Base-by-base conservation (phyloP, 2,888 invertebrate species). In the Melanotus villosus region DNA sequence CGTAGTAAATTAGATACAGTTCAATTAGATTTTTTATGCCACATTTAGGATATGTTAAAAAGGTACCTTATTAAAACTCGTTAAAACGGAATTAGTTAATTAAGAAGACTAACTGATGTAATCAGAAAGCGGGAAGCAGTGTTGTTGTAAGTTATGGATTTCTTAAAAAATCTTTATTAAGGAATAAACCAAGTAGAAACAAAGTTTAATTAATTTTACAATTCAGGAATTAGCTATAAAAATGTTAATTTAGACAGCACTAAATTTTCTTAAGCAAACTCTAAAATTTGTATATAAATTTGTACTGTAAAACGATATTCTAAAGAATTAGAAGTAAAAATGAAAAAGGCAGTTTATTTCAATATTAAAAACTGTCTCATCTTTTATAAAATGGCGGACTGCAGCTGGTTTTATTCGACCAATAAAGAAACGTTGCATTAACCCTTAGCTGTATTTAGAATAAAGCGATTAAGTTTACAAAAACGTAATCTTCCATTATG, bases 401-500 rank as follows among this genome's bases (percentile, higher is more conserved):
- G 57, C 69, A 69, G 65, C 69, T 69, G 69, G 30, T 34, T 50
- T 38, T 26, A 9, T 47, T 32, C 52, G 36, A 38, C 63, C 63
- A 68, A 64, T 68, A 26, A 50, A 68, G 52, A 64, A n/a, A n/a
- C n/a, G 36, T 10, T 21, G 16, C 45, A 64, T 64, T 59, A 59
- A 69, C 65, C 69, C 65, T 66, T 66, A 41, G 60, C 32, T 62
- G 43, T 50, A 64, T 69, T 69, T 69, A 69, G 67, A 70, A 70
- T 70, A 70, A 70, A 67, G 63, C 58, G 66, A 66, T 67, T 70
- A 67, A 59, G 56, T 64, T 64, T 64, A 67, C 41, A 70, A 70
- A 70, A 70, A 70, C 63, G 41, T 70, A 67, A 70, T 70, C 70
- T 67, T 54, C 67, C 69, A 69, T 69, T 69, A 69, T 69, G 59